Conservation (phyloP, 2,797 vertebrate species). For the Simalia tracyae region DNA sequence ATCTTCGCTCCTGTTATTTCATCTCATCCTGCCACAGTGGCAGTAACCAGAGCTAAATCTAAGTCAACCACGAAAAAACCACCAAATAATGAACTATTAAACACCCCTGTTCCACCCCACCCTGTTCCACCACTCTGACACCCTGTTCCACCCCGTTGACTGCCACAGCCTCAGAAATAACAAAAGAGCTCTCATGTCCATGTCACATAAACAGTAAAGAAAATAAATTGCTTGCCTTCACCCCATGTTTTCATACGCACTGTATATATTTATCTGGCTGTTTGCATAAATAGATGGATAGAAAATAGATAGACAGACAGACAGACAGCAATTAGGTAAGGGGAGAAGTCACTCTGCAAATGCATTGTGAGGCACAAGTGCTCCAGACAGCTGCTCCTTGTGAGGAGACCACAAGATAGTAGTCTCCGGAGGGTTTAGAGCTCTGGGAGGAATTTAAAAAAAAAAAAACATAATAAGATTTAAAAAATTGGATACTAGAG, state of each 20-base stretch:
- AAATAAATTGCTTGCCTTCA: neutral
- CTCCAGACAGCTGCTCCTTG: neutral
- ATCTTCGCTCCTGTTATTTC: too few relatives aligned
- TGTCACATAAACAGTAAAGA: neutral
- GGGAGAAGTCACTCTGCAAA: neutral
- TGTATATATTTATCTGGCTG: neutral
- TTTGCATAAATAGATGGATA: neutral
- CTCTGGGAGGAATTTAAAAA: neutral
- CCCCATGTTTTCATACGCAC: too few relatives aligned
- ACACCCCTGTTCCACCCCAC: too few relatives aligned
- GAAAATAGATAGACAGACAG: neutral
- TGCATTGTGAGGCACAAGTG: neutral
- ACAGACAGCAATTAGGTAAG: neutral
- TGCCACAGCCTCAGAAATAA: neutral
- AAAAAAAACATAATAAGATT: neutral
- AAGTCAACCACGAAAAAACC: too few relatives aligned
- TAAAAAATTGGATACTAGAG: neutral
- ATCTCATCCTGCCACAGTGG: too few relatives aligned
- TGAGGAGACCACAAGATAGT: too few relatives aligned
- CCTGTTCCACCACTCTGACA: too few relatives aligned
- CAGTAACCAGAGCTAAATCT: too few relatives aligned
- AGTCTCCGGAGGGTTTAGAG: neutral
- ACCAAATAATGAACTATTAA: too few relatives aligned
- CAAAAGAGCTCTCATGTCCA: neutral
- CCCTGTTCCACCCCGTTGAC: neutral